Evolutionary conservation across 2,113 vertebrate species (phyloP), one percentile per base, ranked within the genome.

Genomic region (Mus spicilegus): DNA sequence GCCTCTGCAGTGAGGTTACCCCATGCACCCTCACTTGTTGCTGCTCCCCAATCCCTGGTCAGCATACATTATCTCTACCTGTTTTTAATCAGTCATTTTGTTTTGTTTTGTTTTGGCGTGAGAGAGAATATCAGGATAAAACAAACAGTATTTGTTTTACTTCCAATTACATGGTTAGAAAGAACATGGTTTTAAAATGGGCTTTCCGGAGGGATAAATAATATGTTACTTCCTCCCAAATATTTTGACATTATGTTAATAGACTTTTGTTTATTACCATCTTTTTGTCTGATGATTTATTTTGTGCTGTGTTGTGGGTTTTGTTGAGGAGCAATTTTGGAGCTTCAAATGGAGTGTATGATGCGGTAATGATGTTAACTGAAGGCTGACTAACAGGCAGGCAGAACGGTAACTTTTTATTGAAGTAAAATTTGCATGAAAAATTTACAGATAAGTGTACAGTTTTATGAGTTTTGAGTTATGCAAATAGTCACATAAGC

Each of bases 151-250:
- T 86, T 90, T 81, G 70, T 82, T 96, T 97, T 90, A 76, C 85
- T 93, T 90, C 87, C 92, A 95, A 93, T 93, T 96, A 82, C 7
- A 65, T 3, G 24, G 93, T 73, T 95, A 84, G 90, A 87, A 90
- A 87, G 86, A 95, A 88, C 36, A n/a, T 28, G 33, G 42, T 93
- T 96, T 75, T 65, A 90, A 96, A 90, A 70, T 77, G 81, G 61
- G 51, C 89, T 93, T 96, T 84, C 73, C 80, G 76, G n/a, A 91
- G 86, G 89, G 80, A 88, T 56, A 95, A 58, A 82, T 54, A 63
- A 56, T 91, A 67, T 65, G 39, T 42, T 90, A 85, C 33, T 92
- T 88, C 46, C 89, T 75, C 81, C 1, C 13, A 86, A 94, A 94
- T 95, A 90, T 76, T 95, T 90, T 94, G 93, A 65, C 86, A 20